Evolutionary conservation across 2,888 invertebrate species (phyloP).

Genomic region (Criorhina ranunculi): DNA sequence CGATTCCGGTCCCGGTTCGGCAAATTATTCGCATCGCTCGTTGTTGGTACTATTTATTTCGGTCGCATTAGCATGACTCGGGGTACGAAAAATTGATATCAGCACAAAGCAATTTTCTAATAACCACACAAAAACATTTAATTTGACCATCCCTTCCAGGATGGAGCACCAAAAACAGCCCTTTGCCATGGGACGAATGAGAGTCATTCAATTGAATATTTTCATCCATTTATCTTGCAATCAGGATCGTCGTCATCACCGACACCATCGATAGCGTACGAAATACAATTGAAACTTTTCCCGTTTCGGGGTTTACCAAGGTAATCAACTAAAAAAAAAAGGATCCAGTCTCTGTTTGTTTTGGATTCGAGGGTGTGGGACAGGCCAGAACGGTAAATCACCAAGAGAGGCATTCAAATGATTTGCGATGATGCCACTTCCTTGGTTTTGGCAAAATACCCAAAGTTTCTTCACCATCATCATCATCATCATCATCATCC

Average conservation of each 20-base stretch:
- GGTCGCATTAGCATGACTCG: constrained; percentile 5
- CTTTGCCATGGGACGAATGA: constrained; percentile 21
- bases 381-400: neutral
- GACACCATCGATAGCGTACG: constrained; percentile 15
- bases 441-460: constrained; percentile 10
- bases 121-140: constrained; percentile 66
- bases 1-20: neutral
- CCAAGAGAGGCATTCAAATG: constrained; percentile 23
- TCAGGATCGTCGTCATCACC: constrained; percentile 60
- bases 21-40: constrained; percentile 1
- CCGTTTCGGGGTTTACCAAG: constrained; percentile 5
- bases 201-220: constrained; percentile 61
- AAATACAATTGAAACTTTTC: constrained; percentile 44
- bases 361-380: neutral
- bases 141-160: constrained; percentile 17
- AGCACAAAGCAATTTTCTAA: constrained; percentile 53
- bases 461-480: constrained; percentile 7
- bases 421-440: constrained; percentile 19
- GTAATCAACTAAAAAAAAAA: constrained; percentile 51
- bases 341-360: constrained; percentile 19
- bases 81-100: constrained; percentile 25
- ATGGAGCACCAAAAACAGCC: no score
- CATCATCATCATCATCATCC: constrained; percentile 22
- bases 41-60: constrained; percentile 25
- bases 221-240: constrained; percentile 68